Evolutionary conservation across 2,113 vertebrate genomes (phyloP).

Genomic region (Xenopus borealis): DNA sequence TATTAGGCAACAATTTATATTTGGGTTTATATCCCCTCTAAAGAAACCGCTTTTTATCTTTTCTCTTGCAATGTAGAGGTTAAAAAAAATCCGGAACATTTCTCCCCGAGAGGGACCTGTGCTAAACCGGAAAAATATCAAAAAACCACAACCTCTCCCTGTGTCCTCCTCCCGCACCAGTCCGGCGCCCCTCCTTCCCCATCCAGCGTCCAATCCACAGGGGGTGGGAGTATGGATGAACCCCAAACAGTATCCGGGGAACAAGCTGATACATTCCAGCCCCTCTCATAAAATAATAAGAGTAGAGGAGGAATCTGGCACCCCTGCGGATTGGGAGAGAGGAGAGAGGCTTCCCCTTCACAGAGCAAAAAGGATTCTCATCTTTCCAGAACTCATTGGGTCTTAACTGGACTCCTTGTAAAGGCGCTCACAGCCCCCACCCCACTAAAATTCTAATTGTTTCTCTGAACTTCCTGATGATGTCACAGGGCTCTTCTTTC

Average conservation of each 20-base stretch:
- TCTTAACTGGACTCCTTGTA: too few relatives aligned
- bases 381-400: too few relatives aligned
- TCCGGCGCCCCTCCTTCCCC: constrained; percentile 62
- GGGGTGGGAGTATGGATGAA: constrained; percentile 61
- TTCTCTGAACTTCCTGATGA: too few relatives aligned
- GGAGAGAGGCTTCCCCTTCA: constrained; percentile 15
- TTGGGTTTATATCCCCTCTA: too few relatives aligned
- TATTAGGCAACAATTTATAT: too few relatives aligned
- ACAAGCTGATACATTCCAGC: constrained; percentile 75
- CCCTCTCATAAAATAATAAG: constrained; percentile 67
- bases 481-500: too few relatives aligned
- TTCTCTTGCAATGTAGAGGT: too few relatives aligned
- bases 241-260: constrained; percentile 53
- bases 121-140: constrained; percentile 62
- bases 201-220: constrained; percentile 78
- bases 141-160: constrained; percentile 57
- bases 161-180: constrained; percentile 50
- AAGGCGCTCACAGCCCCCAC: too few relatives aligned
- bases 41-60: too few relatives aligned
- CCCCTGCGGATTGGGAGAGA: constrained; percentile 13
- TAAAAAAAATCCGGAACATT: constrained; percentile 11
- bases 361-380: not conserved
- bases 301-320: constrained; percentile 61
- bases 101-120: constrained; percentile 49
- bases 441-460: too few relatives aligned